Evolutionary conservation across 1,140 invertebrate genomes (phyloP).

Genomic region (Phymastichus coffea): DNA sequence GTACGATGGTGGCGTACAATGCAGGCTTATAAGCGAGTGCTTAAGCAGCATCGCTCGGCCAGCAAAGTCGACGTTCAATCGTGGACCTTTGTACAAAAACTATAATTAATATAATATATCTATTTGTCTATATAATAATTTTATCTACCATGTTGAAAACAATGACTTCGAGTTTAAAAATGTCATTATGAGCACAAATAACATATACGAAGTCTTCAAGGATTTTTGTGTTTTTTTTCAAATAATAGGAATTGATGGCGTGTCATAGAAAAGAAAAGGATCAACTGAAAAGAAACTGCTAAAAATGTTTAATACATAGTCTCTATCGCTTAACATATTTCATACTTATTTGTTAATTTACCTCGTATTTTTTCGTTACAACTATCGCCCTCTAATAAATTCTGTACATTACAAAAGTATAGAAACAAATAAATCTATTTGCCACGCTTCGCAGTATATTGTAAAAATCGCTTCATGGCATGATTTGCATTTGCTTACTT

Average conservation of each 20-base stretch:
- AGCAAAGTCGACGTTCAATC: slow-evolving; percentile 32
- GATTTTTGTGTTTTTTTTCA: no score
- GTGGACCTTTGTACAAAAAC: slow-evolving; percentile 50
- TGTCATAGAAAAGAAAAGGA: no score
- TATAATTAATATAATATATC: slow-evolving; percentile 46
- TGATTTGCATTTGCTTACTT: neutral
- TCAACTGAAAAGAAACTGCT: no score
- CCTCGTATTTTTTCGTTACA: neutral
- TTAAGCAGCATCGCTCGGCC: slow-evolving; percentile 7
- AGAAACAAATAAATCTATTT: neutral
- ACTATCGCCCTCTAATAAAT: neutral
- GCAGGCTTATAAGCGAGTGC: slow-evolving; percentile 10
- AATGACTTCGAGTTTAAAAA: slow-evolving; percentile 34
- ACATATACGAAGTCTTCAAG: neutral
- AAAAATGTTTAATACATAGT: no score
- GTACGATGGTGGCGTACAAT: slow-evolving; percentile 7
- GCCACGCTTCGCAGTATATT: neutral
- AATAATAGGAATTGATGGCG: no score
- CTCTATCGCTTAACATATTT: no score
- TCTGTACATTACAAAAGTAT: slow-evolving; percentile 16
- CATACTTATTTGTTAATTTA: no score
- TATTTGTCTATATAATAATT: slow-evolving; percentile 44
- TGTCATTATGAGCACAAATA: neutral
- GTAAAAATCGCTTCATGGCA: slow-evolving; percentile 11
- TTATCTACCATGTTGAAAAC: slow-evolving; percentile 41